Conservation (phyloP, 2,113 vertebrate species). For the Trematomus loennbergii region DNA sequence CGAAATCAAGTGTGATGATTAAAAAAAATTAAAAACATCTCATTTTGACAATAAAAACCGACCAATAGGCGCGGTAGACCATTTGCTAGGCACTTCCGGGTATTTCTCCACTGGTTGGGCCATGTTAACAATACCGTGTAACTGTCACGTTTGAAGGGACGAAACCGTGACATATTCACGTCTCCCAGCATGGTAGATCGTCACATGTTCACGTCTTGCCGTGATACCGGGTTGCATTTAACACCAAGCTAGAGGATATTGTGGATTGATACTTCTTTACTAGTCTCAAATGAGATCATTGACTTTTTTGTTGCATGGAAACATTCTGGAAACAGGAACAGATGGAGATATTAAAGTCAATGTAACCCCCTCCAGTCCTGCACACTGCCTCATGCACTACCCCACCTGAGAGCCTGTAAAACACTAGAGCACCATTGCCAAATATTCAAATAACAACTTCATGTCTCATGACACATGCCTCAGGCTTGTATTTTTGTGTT, state of each 20-base stretch:
- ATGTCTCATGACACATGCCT: not conserved
- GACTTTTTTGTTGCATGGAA: not conserved
- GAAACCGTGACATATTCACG: too few species aligned
- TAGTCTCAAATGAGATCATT: not conserved
- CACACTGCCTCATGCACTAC: not conserved
- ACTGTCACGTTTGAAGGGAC: too few species aligned
- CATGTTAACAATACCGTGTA: too few species aligned
- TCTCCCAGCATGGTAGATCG: too few species aligned
- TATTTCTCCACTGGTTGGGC: too few species aligned
- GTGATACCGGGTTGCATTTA: too few species aligned
- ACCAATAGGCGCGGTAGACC: too few species aligned
- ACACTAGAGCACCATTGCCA: not conserved
- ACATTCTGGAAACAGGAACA: constrained; percentile 6
- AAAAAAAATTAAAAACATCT: too few species aligned
- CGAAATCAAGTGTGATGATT: too few species aligned
- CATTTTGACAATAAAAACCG: too few species aligned
- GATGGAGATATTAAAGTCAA: not conserved
- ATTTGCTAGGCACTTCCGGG: too few species aligned
- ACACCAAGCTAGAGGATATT: not conserved
- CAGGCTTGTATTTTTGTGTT: not conserved
- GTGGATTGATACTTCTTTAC: constrained; percentile 20
- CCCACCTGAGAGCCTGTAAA: not conserved
- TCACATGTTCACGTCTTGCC: too few species aligned
- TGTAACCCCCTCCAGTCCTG: not conserved
- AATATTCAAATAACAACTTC: not conserved